Evolutionary conservation across 2,797 vertebrate species (phyloP).

Genomic region (Falco concolor): DNA sequence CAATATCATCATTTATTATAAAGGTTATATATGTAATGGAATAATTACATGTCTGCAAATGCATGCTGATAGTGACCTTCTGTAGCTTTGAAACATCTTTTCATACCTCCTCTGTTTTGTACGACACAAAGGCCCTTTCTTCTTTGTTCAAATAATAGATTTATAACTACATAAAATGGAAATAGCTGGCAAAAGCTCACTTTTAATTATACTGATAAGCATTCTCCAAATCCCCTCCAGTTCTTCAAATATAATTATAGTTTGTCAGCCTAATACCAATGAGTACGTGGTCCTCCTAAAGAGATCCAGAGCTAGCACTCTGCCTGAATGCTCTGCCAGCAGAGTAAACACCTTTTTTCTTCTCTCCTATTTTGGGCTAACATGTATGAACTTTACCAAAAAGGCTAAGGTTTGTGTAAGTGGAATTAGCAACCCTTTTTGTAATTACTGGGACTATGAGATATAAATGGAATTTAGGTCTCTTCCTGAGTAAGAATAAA

Average conservation of each 20-base stretch:
- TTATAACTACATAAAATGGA: constrained; percentile 39
- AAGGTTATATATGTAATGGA: background rate
- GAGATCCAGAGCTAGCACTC: background rate
- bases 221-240: constrained; percentile 11
- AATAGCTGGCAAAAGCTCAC: constrained; percentile 32
- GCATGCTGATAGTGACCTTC: background rate
- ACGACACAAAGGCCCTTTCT: background rate
- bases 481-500: constrained; percentile 27
- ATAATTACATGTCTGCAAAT: constrained; percentile 16
- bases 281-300: background rate
- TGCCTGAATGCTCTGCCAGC: background rate
- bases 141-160: constrained; percentile 35
- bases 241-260: constrained; percentile 44
- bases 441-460: background rate
- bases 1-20: background rate
- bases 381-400: background rate
- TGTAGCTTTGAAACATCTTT: background rate
- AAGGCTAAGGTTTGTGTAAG: background rate
- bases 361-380: background rate
- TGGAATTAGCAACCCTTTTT: background rate
- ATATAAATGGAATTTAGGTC: background rate
- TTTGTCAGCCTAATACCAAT: constrained; percentile 25
- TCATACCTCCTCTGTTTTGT: background rate
- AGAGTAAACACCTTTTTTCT: background rate
- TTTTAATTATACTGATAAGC: constrained; percentile 57